Evolutionary conservation across 2,113 vertebrate genomes (phyloP), one percentile per base, ranked within the genome.

Genomic region (Uria lomvia): DNA sequence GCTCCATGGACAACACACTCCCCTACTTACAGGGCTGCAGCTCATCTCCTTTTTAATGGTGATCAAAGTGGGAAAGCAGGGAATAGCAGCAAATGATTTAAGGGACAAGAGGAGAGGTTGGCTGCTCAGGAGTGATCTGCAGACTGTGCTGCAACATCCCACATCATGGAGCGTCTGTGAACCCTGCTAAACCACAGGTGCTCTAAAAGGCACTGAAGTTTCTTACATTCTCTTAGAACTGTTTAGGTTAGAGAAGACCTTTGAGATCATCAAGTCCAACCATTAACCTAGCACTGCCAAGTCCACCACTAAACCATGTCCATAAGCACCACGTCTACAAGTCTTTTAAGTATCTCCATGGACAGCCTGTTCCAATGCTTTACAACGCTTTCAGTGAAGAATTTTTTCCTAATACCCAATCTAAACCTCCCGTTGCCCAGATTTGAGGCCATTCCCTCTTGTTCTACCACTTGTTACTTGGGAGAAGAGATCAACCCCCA

Each of bases 11-110:
- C 30, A 68, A 17, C 11, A 47, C 8, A 9, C 21, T 71, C 27
- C 3, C 8, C 34, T 53, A 7, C 27, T 59, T 45, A 36, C 5
- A 59, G n/a, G 47, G 70, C 3, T 3, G 74, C 15, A 93, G 32
- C 50, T 95, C 80, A 89, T 63, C 24, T n/a, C 22, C 42, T 70
- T 73, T 58, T n/a, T 7, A 58, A 45, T 13, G n/a, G 40, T 49
- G 53, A 67, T 55, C 59, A 26, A 77, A 89, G 65, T 0, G 0
- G 23, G 20, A 29, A 50, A 60, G 21, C 5, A 4, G 12, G 12
- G 30, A 93, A n/a, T 4, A 65, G 12, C 34, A 82, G 38, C 49
- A 80, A 74, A 23, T 47, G 47, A 73, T 92, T 53, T n/a, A 88
- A 68, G 17, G 45, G 3, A 22, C 2, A 0, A 73, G 27, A 82